Evolutionary conservation across 2,113 vertebrate genomes (phyloP).

Genomic region (Pleuronectes platessa): DNA sequence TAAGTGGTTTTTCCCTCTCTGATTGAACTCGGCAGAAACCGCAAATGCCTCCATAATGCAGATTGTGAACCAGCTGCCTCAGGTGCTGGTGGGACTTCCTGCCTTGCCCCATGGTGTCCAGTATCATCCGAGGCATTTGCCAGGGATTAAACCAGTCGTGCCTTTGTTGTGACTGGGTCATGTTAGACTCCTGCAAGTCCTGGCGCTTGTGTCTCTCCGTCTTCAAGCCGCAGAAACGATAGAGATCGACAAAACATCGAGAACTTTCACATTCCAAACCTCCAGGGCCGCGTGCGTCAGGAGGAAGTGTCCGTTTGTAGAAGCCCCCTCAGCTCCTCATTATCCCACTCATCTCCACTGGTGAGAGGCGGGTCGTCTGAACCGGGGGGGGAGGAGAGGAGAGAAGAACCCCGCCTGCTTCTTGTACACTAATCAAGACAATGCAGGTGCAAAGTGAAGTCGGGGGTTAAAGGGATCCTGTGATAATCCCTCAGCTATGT

Average conservation of each 20-base stretch:
- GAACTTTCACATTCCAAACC: not conserved
- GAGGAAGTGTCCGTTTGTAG: not conserved
- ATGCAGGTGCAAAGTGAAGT: conserved; percentile 56
- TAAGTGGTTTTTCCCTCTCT: no score
- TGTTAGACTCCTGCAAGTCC: not conserved
- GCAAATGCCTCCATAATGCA: no score
- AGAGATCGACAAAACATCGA: not conserved
- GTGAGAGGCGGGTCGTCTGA: conserved; percentile 7
- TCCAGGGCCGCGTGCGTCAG: not conserved
- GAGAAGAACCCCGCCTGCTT: conserved; percentile 7
- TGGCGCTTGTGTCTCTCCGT: not conserved
- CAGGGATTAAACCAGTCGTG: not conserved
- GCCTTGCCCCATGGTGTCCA: no score
- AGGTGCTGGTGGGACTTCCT: no score
- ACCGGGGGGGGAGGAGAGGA: no score
- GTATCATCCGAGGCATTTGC: not conserved
- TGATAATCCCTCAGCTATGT: conserved; percentile 75
- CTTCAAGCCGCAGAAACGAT: not conserved
- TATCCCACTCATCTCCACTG: not conserved
- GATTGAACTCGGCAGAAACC: no score
- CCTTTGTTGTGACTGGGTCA: not conserved
- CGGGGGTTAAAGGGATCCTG: conserved; percentile 39
- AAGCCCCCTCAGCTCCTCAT: not conserved
- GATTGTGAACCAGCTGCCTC: no score
- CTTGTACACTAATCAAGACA: conserved; percentile 55